These are phyloP conservation scores for Grus americana DNA, from an alignment of 2,113 vertebrate species.

Conservation along the genomic window DNA sequence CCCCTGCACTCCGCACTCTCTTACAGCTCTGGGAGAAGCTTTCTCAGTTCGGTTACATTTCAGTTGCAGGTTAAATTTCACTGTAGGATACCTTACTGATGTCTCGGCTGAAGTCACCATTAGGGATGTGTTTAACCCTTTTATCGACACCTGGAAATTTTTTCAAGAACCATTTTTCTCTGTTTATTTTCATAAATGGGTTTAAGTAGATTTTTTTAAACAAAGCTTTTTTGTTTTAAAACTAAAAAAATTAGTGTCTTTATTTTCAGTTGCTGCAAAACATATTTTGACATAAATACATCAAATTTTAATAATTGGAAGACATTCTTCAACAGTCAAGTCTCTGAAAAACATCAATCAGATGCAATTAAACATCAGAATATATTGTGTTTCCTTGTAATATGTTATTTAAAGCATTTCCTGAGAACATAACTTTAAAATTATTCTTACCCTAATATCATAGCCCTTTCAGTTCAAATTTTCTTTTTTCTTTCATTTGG, in stretches of 20 bases:
- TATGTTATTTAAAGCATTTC: background rate
- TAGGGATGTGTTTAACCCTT: background rate
- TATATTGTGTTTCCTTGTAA: background rate
- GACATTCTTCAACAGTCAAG: background rate
- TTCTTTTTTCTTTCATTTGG: background rate
- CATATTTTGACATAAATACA: background rate
- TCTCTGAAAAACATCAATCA: background rate
- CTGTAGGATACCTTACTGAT: background rate
- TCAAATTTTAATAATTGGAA: background rate
- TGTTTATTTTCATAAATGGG: background rate
- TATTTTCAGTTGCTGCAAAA: background rate
- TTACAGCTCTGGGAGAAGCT: background rate
- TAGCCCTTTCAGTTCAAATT: background rate
- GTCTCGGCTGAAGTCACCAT: background rate
- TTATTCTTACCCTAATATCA: background rate
- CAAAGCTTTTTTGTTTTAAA: background rate
- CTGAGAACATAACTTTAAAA: background rate
- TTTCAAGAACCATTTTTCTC: background rate
- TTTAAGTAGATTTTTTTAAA: background rate
- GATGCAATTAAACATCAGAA: background rate
- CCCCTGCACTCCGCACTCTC: background rate
- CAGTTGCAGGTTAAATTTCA: background rate
- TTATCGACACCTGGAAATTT: background rate
- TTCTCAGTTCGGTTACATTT: background rate
- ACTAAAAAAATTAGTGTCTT: background rate